Conservation (phyloP, 2,888 invertebrate genomes). For the Lucinisca nassula region DNA sequence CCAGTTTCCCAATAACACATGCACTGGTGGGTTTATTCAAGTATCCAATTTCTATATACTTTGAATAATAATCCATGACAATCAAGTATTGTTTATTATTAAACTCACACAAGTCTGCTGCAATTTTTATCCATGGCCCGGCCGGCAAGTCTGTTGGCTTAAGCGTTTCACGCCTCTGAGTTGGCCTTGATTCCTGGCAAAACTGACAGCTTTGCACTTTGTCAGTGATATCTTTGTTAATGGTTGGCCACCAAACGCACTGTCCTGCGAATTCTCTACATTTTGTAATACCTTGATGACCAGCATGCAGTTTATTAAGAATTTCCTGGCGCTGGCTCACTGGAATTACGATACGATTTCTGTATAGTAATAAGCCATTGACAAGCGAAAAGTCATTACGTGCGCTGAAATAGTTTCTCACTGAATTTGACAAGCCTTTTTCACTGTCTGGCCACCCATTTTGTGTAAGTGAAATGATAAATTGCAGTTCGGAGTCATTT, state of each 20-base stretch:
- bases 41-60: constrained; percentile 1
- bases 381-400: constrained; percentile 34
- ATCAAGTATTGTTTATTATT: neutral
- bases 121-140: constrained; percentile 15
- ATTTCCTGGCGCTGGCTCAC: no score
- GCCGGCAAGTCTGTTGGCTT: neutral
- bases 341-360: constrained; percentile 37
- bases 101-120: constrained; percentile 1
- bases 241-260: constrained; percentile 17
- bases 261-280: neutral
- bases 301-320: no score
- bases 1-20: neutral
- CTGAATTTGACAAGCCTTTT: neutral
- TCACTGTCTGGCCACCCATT: constrained; percentile 56
- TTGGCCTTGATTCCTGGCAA: neutral
- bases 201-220: neutral
- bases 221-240: neutral
- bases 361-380: constrained; percentile 44
- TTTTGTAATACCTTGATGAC: no score
- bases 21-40: neutral
- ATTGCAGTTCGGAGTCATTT: constrained; percentile 21
- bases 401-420: constrained; percentile 28
- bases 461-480: constrained; percentile 7
- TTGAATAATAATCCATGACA: constrained; percentile 13
- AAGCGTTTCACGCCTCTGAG: neutral